These are phyloP conservation scores for Parnassius glacialis DNA, from an alignment of 2,888 invertebrate genomes.

Conservation along the genomic window DNA sequence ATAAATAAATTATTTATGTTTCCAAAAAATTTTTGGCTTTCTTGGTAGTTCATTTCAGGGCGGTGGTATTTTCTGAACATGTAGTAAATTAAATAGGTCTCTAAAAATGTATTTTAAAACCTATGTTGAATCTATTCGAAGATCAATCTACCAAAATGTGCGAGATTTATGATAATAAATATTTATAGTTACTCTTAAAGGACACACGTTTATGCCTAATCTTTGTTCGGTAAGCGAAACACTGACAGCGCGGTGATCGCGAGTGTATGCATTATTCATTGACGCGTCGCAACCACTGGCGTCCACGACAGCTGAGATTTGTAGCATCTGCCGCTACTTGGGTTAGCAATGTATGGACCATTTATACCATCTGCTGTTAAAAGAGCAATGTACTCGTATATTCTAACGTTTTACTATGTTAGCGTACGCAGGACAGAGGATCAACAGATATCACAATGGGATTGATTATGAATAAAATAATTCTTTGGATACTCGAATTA, in stretches of 20 bases:
- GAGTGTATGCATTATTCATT: constrained; percentile 58
- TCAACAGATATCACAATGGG: constrained; percentile 9
- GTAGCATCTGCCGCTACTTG: constrained; percentile 45
- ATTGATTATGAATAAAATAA: not conserved
- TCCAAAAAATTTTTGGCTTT: no score
- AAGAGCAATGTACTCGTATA: constrained; percentile 18
- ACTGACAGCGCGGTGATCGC: constrained; percentile 29
- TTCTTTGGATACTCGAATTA: no score
- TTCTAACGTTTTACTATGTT: constrained; percentile 4
- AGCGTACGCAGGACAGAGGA: constrained; percentile 8
- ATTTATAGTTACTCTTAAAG: constrained; percentile 16
- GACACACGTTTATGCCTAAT: constrained; percentile 31
- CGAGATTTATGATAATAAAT: not conserved
- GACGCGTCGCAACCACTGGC: constrained; percentile 45
- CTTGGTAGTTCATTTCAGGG: no score
- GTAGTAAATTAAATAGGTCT: no score
- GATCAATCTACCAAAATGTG: no score
- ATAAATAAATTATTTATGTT: no score
- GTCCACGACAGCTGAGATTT: constrained; percentile 38
- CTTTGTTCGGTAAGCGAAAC: constrained; percentile 31
- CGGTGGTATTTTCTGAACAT: no score
- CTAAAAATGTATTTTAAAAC: no score
- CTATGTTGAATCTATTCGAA: no score
- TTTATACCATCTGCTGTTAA: constrained; percentile 13
- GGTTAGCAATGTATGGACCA: constrained; percentile 26